A percentile compares a stretch with the other conserved stretches of the same genome.
Conservation (phyloP, 2,113 vertebrate genomes). For the Syrmaticus mikado region DNA sequence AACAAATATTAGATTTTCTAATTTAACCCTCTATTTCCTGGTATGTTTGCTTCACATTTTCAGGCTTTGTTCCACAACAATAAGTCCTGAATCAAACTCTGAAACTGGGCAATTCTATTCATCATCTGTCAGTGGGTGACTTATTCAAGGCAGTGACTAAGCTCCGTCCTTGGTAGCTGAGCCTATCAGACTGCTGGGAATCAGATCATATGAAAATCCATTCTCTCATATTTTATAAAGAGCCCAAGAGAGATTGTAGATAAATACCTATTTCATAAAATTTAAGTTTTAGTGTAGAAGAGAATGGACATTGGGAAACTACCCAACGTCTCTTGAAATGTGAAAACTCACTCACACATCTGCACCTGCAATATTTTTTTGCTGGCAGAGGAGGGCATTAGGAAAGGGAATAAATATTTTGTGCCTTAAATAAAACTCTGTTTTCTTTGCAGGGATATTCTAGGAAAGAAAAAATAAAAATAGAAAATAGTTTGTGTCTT, state of each 20-base stretch:
- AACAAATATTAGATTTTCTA: neutral
- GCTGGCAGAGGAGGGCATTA: neutral
- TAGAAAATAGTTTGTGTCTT: neutral
- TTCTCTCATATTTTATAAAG: neutral
- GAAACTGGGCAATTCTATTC: neutral
- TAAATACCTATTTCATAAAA: neutral
- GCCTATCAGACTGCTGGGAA: neutral
- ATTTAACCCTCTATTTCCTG: neutral
- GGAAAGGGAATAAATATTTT: neutral
- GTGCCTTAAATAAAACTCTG: neutral
- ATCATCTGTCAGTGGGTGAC: neutral
- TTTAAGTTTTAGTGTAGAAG: neutral
- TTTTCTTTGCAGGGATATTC: neutral
- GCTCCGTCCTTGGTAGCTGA: neutral
- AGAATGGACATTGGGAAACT: neutral
- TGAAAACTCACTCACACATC: neutral
- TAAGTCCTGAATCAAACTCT: neutral
- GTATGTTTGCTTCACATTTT: neutral
- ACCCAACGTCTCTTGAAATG: neutral
- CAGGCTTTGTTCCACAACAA: neutral
- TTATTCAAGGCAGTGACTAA: neutral
- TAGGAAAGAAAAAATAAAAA: neutral
- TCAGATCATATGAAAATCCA: neutral
- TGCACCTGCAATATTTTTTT: neutral
- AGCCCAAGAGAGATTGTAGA: neutral